Conservation (phyloP, 2,113 vertebrate species). For the human region GRCh38 chr17:51395501-51396000, state of each 20-base stretch:
- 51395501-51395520: constrained; percentile 8
- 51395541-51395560: constrained; percentile 45
- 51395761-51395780: constrained; percentile 1
- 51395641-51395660: not conserved
- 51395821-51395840: constrained; percentile 51
- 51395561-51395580: not conserved
- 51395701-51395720: constrained; percentile 24
- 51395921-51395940: constrained; percentile 52
- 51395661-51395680: constrained; percentile 35
- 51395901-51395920: constrained; percentile 35
- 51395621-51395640: constrained; percentile 45
- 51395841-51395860: constrained; percentile 52
- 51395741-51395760: constrained; percentile 1
- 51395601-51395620: not conserved
- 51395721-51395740: constrained; percentile 38
- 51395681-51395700: constrained; percentile 18
- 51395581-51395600: constrained; percentile 31
- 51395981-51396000: constrained; percentile 80
- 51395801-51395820: constrained; percentile 16
- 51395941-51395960: constrained; percentile 77
- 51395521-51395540: constrained; percentile 35
- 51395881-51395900: constrained; percentile 52
- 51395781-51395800: constrained; percentile 11
- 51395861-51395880: not conserved
- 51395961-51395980: constrained; percentile 80